Base-by-base conservation (phyloP, 2,113 vertebrate species). In the Caretta caretta region DNA sequence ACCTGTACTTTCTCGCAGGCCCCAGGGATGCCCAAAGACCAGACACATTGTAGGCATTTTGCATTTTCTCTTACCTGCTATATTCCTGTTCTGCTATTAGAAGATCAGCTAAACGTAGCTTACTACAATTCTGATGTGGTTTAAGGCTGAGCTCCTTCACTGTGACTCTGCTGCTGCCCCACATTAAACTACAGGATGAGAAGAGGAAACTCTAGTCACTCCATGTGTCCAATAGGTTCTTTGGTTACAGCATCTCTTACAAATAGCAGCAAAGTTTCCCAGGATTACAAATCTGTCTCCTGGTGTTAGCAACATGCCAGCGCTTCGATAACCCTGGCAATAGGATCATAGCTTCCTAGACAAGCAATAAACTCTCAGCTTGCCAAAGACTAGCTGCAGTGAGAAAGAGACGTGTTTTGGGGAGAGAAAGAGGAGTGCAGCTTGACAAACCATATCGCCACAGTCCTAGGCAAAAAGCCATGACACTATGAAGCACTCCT, bases 161-260 rank as follows among this genome's bases (percentile, higher is more conserved):
- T 1, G 99, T 99, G 29, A 99, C 99, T 16, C 98, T 97, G 95
- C 97, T 98, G 91, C 98, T 97, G 31, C 97, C 98, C 99, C 99
- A 99, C 86, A 98, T 87, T 90, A 98, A 96, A 95, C 99, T 99
- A 2, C 35, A 72, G 3, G 8, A 93, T 80, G 57, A n/a, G 69
- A 38, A 54, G 1, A 87, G 1, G 0, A 42, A 6, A 53, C 65
- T 27, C 24, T 4, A 10, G 0, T 4, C 78, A 13, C 8, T 24
- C 53, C 6, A 76, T 22, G 5, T 57, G 69, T 82, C 38, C 42
- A 42, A 49, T 25, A 29, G 2, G 42, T 72, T 88, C 24, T 1
- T 7, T 20, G 12, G 4, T 87, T 83, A 9, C 0, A 0, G 6
- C 10, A 57, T n/a, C 76, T 38, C 22, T 87, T 29, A 56, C 4